These are phyloP conservation scores for Hetaerina americana DNA, from an alignment of 1,140 invertebrate genomes.

Conservation along the genomic window DNA sequence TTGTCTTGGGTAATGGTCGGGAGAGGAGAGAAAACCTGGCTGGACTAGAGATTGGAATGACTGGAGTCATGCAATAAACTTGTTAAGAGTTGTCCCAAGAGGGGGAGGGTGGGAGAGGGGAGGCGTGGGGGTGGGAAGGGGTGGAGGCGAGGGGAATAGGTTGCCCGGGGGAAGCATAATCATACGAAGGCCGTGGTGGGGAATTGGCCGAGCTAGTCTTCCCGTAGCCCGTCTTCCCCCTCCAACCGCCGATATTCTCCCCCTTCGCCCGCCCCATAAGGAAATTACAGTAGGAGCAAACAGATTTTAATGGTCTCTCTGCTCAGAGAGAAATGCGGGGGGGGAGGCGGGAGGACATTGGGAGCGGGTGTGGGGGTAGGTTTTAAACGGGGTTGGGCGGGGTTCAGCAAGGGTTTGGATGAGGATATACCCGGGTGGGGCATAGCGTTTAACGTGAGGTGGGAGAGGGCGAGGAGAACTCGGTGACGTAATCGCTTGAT, in stretches of 20 bases:
- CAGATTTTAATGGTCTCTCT: neutral
- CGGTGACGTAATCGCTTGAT: neutral
- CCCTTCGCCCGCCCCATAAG: neutral
- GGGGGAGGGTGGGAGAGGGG: neutral
- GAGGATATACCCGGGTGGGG: too few species aligned
- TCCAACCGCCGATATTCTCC: too few species aligned
- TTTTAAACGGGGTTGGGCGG: too few species aligned
- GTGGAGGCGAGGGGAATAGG: neutral
- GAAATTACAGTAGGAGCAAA: neutral
- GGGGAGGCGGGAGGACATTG: neutral
- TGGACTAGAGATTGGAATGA: neutral
- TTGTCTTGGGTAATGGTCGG: neutral
- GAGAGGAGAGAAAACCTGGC: neutral
- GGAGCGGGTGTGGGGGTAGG: too few species aligned
- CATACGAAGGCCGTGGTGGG: neutral
- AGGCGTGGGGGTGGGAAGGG: neutral
- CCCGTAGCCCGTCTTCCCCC: neutral
- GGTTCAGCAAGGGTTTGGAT: too few species aligned
- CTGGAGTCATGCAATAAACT: neutral
- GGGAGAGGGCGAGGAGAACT: neutral
- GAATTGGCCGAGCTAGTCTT: neutral
- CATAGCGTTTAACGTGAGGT: too few species aligned
- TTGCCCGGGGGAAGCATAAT: neutral
- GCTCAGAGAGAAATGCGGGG: neutral
- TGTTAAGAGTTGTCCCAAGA: neutral